These are phyloP conservation scores for Chloroclystis v-ata DNA, from an alignment of 2,888 invertebrate species.

Conservation along the genomic window DNA sequence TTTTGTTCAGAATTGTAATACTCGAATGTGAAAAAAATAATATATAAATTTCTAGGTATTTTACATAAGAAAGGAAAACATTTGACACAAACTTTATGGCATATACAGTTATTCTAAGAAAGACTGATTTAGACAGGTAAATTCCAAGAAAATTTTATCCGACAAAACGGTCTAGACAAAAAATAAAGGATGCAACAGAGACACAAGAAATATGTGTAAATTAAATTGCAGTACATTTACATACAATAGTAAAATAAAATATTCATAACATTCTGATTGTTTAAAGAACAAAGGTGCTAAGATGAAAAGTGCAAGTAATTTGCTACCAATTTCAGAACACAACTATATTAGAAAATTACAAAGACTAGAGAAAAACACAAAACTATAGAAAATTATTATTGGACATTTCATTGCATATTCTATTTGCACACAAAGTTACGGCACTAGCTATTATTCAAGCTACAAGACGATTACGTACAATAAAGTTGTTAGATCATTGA, in stretches of 20 bases:
- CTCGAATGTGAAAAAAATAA: background rate
- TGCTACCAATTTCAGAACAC: no score
- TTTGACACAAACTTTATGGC: no score
- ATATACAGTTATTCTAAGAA: no score
- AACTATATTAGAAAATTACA: no score
- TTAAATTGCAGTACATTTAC: constrained; percentile 21
- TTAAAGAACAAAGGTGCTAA: background rate
- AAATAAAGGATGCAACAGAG: constrained; percentile 20
- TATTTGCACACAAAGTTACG: constrained; percentile 62
- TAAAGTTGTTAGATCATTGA: constrained; percentile 34
- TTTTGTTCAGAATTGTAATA: background rate
- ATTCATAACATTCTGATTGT: background rate
- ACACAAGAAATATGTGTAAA: constrained; percentile 23
- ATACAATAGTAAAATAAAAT: constrained; percentile 23
- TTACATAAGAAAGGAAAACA: no score
- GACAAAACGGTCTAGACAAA: constrained; percentile 20
- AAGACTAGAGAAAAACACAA: no score
- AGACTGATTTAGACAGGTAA: background rate
- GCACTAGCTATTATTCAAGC: constrained; percentile 62
- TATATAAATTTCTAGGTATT: no score
- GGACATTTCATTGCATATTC: constrained; percentile 40
- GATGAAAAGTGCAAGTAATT: background rate
- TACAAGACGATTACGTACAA: constrained; percentile 54
- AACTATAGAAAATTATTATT: background rate
- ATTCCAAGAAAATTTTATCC: constrained; percentile 3